Evolutionary conservation across 2,888 invertebrate species (phyloP), one percentile per base, ranked within the genome.

Genomic region (Andrena haemorrhoa): DNA sequence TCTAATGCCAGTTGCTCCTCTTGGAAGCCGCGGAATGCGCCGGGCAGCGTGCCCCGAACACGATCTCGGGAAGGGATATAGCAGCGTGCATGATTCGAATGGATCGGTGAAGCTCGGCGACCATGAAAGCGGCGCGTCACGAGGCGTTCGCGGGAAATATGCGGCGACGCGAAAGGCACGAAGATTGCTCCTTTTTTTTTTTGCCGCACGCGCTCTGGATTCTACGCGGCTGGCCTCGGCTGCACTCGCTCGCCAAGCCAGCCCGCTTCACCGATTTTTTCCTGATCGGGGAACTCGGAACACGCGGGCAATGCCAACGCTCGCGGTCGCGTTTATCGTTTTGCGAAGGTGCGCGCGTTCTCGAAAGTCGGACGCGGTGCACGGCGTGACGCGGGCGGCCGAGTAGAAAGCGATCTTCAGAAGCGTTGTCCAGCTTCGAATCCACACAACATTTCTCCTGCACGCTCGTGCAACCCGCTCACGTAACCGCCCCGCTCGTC

Each of bases 351-450:
- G 23, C 53, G 7, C 56, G 47, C 10, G 65, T 74, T 73, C 70
- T 76, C 29, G 75, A 81, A 80, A 76, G 77, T 71, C 66, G 65
- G 33, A 29, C 53, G 35, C 53, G 35, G 5, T 10, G 2, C 41
- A 20, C 41, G 51, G 7, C 81, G 71, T 69, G 81, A 77, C 83
- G 72, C 47, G 20, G 16, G n/a, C 58, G 56, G 26, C 8, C 69
- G 49, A 65, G 47, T 82, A 74, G 81, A 82, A 82, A 82, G 81
- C 33, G 60, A 79, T 79, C 65, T 66, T 66, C 12, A 35, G 71
- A 53, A 49, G n/a, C 29, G 58, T 23, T 4, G 31, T 12, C 41
- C 56, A 23, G 23, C 23, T 61, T 12, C 56, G 41, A 53, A 53
- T 35, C 64, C 29, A 47, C 5, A 41, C 4, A 23, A 5, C 74